Evolutionary conservation across 1,140 invertebrate species (phyloP), one percentile per base, ranked within the genome.

Genomic region (Coenobita brevimanus): DNA sequence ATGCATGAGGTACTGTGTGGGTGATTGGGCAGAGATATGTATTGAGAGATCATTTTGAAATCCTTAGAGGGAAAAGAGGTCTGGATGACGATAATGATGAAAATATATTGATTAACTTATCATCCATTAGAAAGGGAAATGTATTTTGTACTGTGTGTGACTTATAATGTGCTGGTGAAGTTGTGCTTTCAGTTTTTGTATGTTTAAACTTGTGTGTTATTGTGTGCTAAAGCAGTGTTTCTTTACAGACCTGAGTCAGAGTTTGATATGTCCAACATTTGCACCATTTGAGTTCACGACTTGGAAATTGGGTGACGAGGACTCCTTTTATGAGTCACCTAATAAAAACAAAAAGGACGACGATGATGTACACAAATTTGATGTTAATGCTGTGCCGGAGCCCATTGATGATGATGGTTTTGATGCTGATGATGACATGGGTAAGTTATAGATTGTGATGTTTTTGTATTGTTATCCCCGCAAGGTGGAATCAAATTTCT

Each of bases 321-420:
- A 90, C 69, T 57, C 89, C 1, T 88, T 89, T 38, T 46, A 17
- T 54, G 64, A 89, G 30, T 21, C 43, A 3, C 71, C 76, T 13
- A 79, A 27, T 3, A 30, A 60, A 10, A 41, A 64, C 21, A 69
- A 76, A 13, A 75, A 84, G 21, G 69, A 57, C 4, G 62, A 76
- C n/a, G 50, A 90, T n/a, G 64, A 75, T 17, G 82, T 85, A 3
- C 92, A 92, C 91, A 92, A 91, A 3, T 93, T 93, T 92, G 93
- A 93, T 90, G 91, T 93, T 17, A 91, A 93, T 82, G 92, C 93
- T 82, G 92, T 93, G 83, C 90, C 91, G 6, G 92, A 92, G 80
- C 91, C 91, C 38, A 87, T 90, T 54, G 90, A 91, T n/a, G 81
- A 89, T 85, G 87, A 91, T 69, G 87, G 91, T 69, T 88, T 88